Conservation (phyloP, 1,140 invertebrate genomes). For the Phocides pigmalion region DNA sequence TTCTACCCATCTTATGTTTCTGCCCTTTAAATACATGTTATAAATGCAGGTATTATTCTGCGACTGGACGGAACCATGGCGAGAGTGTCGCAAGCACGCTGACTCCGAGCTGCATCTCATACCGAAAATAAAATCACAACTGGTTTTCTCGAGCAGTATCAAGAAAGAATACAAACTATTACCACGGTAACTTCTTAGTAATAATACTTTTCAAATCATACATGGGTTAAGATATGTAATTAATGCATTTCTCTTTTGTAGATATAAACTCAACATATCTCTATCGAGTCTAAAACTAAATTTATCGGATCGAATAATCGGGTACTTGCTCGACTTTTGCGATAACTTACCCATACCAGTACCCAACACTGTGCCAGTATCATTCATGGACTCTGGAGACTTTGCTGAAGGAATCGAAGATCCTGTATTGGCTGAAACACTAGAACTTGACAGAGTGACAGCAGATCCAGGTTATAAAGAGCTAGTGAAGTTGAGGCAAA, state of each 20-base stretch:
- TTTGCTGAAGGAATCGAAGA: slow-evolving; percentile 64
- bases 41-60: slow-evolving; percentile 83
- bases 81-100: slow-evolving; percentile 87
- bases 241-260: slow-evolving; percentile 66
- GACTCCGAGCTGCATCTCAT: slow-evolving; percentile 92
- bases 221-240: too few species aligned
- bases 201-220: too few species aligned
- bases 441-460: slow-evolving; percentile 61
- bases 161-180: slow-evolving; percentile 90
- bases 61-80: slow-evolving; percentile 89
- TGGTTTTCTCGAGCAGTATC: slow-evolving; percentile 90
- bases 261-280: slow-evolving; percentile 91
- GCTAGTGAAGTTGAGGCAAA: slow-evolving; percentile 73
- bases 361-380: slow-evolving; percentile 77
- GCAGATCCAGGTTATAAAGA: slow-evolving; percentile 70
- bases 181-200: slow-evolving; percentile 83
- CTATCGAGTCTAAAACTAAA: slow-evolving; percentile 90
- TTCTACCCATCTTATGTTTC: too few species aligned
- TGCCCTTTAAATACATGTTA: background rate
- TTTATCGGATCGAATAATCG: slow-evolving; percentile 90
- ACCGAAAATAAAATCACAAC: slow-evolving; percentile 88
- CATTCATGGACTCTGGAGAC: slow-evolving; percentile 74
- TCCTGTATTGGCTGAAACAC: slow-evolving; percentile 50
- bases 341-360: slow-evolving; percentile 87
- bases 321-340: slow-evolving; percentile 87